Evolutionary conservation across 2,888 invertebrate species (phyloP).

Genomic region (Eulithis prunata): DNA sequence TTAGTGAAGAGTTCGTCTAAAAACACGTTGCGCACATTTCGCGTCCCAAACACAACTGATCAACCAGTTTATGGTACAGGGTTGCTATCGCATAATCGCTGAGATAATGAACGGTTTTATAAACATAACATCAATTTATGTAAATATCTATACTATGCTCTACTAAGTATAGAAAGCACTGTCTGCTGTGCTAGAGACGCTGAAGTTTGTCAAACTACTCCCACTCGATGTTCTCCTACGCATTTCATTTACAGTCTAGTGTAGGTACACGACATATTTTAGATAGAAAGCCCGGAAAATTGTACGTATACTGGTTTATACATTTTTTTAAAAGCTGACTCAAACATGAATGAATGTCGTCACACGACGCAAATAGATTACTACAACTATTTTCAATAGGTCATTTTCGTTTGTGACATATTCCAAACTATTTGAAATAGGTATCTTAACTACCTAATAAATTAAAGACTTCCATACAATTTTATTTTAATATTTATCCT

Average conservation of each 20-base stretch:
- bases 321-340: conserved; percentile 2
- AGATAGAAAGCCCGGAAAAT: neutral
- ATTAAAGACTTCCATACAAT: neutral
- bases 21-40: conserved; percentile 39
- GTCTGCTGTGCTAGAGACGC: neutral
- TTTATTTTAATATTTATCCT: too few species aligned
- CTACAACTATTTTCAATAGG: neutral
- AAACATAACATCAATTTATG: conserved; percentile 36
- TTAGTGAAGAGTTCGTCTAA: conserved; percentile 11
- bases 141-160: neutral
- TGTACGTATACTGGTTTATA: neutral
- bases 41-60: conserved; percentile 62
- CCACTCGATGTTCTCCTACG: conserved; percentile 13
- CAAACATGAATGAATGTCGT: conserved; percentile 6
- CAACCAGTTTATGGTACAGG: conserved; percentile 35
- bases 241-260: conserved; percentile 13
- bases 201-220: conserved; percentile 16
- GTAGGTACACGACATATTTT: conserved; percentile 1
- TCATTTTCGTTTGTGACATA: neutral
- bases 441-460: neutral
- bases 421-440: neutral
- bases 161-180: conserved; percentile 5
- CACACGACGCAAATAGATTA: conserved; percentile 2
- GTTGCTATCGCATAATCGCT: conserved; percentile 55
- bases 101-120: conserved; percentile 51